Evolutionary conservation across 2,113 vertebrate genomes (phyloP).

Genomic region (Passer montanus): DNA sequence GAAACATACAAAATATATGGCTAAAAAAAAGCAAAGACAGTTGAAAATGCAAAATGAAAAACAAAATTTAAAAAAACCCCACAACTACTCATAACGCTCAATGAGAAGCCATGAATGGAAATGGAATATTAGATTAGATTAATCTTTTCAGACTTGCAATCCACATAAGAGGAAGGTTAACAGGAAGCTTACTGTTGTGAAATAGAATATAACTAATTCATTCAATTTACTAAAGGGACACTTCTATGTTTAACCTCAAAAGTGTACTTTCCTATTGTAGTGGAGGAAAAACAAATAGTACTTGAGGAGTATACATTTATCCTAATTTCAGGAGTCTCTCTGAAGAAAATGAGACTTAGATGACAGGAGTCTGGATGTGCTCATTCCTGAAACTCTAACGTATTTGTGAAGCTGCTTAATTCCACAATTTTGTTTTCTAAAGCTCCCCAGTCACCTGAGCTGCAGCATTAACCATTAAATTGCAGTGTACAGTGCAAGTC

Average conservation of each 20-base stretch:
- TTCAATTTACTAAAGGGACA: neutral
- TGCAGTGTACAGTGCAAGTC: accelerated
- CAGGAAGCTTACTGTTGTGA: neutral
- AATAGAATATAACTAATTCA: neutral
- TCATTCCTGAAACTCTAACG: neutral
- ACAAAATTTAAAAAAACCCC: too few relatives aligned
- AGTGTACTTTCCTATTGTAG: neutral
- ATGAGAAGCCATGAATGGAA: neutral
- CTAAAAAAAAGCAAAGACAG: neutral
- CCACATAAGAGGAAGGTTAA: neutral
- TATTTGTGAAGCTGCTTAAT: neutral
- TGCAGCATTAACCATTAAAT: neutral
- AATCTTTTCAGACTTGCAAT: neutral
- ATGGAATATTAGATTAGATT: neutral
- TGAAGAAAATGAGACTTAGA: neutral
- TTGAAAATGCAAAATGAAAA: neutral
- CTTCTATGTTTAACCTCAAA: neutral
- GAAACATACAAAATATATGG: neutral
- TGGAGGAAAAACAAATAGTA: neutral
- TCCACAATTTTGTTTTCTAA: neutral
- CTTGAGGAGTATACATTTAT: neutral
- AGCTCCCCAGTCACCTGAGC: neutral
- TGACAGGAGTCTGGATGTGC: neutral
- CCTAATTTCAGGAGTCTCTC: neutral
- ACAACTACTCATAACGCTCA: neutral